Percentiles rank a stretch among this genome's conserved stretches.
phyloP scores from a whole-genome alignment of 1,140 invertebrate genomes.

The Lethocerus indicus region DNA sequence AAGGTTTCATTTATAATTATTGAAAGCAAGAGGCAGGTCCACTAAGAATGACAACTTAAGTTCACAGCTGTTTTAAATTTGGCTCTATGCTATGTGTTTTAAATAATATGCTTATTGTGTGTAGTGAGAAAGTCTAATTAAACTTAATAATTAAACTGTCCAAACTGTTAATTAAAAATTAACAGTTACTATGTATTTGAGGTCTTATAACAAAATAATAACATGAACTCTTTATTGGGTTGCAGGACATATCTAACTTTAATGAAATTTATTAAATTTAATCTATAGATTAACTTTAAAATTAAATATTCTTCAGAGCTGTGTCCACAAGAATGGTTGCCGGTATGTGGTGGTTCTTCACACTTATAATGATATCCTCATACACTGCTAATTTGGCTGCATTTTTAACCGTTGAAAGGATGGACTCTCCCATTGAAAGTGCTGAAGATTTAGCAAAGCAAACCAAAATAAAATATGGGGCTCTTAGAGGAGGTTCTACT shows the following conservation, averaged over 20 bases:
- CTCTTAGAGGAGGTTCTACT: constrained; percentile 79
- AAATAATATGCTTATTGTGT: no score
- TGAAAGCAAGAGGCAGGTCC: no score
- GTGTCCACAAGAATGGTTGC: constrained; percentile 79
- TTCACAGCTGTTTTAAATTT: no score
- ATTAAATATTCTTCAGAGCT: constrained; percentile 34
- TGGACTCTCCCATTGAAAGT: constrained; percentile 90
- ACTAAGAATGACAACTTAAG: no score
- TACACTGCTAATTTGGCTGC: constrained; percentile 96
- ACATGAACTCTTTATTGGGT: no score
- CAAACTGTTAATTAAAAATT: no score
- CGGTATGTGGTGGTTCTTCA: constrained; percentile 96
- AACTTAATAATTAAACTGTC: no score
- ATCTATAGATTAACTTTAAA: not conserved
- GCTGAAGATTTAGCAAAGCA: constrained; percentile 93
- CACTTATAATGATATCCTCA: constrained; percentile 94
- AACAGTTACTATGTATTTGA: no score
- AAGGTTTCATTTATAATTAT: no score
- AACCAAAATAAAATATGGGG: constrained; percentile 92
- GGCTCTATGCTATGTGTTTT: no score
- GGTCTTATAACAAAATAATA: not conserved
- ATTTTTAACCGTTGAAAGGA: constrained; percentile 88
- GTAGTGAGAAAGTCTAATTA: no score
- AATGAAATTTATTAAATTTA: constrained; percentile 16
- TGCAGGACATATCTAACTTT: not conserved